Evolutionary conservation across 2,113 vertebrate species (phyloP), one percentile per base, ranked within the genome.

Genomic region (Collichthys lucidus): DNA sequence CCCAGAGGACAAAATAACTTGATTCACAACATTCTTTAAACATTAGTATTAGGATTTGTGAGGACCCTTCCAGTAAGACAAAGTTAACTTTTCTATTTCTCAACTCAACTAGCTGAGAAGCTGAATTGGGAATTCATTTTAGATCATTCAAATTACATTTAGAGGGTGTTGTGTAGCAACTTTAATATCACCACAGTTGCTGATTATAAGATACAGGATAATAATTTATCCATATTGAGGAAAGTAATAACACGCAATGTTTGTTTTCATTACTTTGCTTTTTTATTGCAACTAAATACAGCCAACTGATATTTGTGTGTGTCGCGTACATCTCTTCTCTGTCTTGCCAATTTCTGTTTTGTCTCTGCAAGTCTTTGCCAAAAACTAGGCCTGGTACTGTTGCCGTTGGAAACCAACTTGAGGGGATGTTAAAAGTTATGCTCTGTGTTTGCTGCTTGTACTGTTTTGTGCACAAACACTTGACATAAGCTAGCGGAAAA

Each of bases 341-440:
- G 3, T 62, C 31, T 29, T 4, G 4, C 26, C n/a, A 40, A 4
- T 46, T 24, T 77, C 42, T 63, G 74, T 46, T 62, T 31, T 55
- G 47, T 74, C 57, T 61, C 55, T 19, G 11, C 16, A 29, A 60
- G 52, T 68, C 22, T 68, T 53, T 83, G 47, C 44, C 76, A 67
- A 60, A 60, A 67, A 63, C 67, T 29, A 42, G 20, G 24, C 46
- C 70, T 55, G 64, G 29, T 72, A 62, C 60, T 15, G 88, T 89
- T 88, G 83, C 79, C 12, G 46, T 74, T 76, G 79, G 86, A 90
- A 86, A 86, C 86, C 71, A 62, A 31, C 16, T 69, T 9, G n/a
- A 24, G 52, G 44, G 55, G 64, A 63, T 78, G 26, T 14, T 69
- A 63, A 50, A 65, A 63, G 42, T 52, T 72, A 42, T 60, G 65